Base-by-base conservation (phyloP, 2,888 invertebrate genomes). In the Pseudeuparius sepicola region DNA sequence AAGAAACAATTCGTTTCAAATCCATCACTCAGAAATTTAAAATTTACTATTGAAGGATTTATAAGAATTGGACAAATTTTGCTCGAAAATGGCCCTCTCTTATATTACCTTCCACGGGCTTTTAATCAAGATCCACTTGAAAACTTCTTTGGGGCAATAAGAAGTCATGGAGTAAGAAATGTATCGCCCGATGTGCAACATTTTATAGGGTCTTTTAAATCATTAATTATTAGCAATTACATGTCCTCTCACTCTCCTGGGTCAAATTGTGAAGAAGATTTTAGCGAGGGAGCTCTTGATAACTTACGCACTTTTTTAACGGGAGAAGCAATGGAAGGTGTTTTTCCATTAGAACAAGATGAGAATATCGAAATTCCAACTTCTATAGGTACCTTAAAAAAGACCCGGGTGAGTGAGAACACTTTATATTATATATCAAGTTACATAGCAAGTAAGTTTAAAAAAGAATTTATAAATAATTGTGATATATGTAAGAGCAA, bases 221-320 rank as follows among this genome's bases (percentile, higher is more conserved):
- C 32, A 3, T 35, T 45, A 27, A 12, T 45, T 11, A n/a, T 46
- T 5, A 45, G 43, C 17, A 45, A 43, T 23, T 43, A 41, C 20
- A 28, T 32, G 25, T 27, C 41, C 1, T 9, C 24, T n/a, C 45
- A 45, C 36, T 40, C 45, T 15, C 31, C 37, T 16, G 42, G 35
- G 7, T 12, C 37, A 5, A 43, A 46, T 23, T 46, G 43, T 31
- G 41, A 46, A 30, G 29, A 41, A n/a, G 20, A 20, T 20, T 6
- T 7, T 7, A 20, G 20, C n/a, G 20, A n/a, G n/a, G 20, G 20
- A n/a, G 6, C n/a, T 7, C n/a, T 20, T 7, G 7, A 20, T 7
- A 20, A 20, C 20, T n/a, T 20, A 7, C 20, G 20, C 6, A n/a
- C 7, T 20, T 20, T 20, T 20, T 6, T 20, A n/a, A 7, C 7